Evolutionary conservation across 1,140 invertebrate genomes (phyloP), one percentile per base, ranked within the genome.

Genomic region (Saccostrea cuccullata): DNA sequence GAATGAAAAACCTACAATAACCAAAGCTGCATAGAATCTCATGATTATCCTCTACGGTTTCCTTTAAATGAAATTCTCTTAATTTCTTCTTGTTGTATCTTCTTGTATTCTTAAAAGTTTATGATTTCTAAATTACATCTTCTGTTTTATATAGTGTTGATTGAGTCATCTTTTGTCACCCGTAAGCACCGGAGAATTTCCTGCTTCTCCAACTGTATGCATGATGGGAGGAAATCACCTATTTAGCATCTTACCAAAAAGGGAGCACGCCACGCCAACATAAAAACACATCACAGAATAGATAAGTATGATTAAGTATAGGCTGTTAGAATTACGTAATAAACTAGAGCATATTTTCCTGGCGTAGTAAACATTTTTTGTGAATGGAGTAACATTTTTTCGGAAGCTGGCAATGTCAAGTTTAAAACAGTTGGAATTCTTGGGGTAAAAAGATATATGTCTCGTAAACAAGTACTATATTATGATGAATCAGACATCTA

Each of bases 381-480:
- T 77, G 70, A 77, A 77, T 77, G 70, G 70, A 77, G 70, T 77
- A 77, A 77, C 70, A 77, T 30, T 77, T 26, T 77, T 30, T 77
- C 70, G 26, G 70, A 30, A 26, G 13, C 70, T 15, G 70, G 23
- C 23, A 30, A 77, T 30, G 23, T 36, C 5, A 40, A 30, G 13
- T 30, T 30, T 77, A 77, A 77, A 77, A 17, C 70, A 30, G 70
- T 77, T 77, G 70, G 30, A 77, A 77, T 30, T 26, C 70, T 77
- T 64, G 0, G 17, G 58, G 58, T 64, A 64, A 20, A 17, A 20
- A 64, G 58, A 64, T 64, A n/a, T 6, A 36, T 12, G 23, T 30
- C 30, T 36, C 70, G 70, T 77, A 77, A 77, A 77, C 70, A 77
- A 77, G 70, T 36, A 77, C 23, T 77, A 77, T 77, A 30, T 77